phyloP scores from a whole-genome alignment of 35 echinoderm and acorn worm genomes.

The Patiria miniata region DNA sequence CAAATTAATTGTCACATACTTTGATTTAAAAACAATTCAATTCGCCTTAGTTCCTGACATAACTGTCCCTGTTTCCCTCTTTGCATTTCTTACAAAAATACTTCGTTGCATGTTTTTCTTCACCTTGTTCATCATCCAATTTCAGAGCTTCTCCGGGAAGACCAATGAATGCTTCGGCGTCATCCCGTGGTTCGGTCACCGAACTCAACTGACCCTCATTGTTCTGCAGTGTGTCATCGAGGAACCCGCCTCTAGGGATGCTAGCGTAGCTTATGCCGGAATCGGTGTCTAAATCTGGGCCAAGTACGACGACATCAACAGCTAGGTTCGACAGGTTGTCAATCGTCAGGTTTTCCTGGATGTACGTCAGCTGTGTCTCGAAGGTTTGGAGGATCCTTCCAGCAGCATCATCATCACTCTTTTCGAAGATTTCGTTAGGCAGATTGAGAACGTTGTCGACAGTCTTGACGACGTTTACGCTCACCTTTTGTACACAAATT shows the following conservation, averaged over 20 bases:
- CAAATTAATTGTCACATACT: neutral
- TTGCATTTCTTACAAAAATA: too few species aligned
- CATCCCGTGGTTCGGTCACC: neutral
- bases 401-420: neutral
- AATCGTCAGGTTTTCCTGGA: neutral
- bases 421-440: neutral
- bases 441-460: neutral
- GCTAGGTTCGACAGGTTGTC: too few species aligned
- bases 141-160: neutral
- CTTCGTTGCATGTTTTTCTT: neutral
- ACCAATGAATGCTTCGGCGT: neutral
- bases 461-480: neutral
- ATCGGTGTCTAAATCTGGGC: too few species aligned
- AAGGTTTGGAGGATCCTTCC: neutral
- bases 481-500: too few species aligned
- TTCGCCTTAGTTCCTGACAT: neutral
- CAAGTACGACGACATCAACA: too few species aligned
- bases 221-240: neutral
- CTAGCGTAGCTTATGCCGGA: neutral
- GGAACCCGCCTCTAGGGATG: neutral
- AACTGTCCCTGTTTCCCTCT: too few species aligned
- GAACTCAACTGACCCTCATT: neutral
- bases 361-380: neutral
- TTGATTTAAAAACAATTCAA: neutral
- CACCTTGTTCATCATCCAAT: neutral